These are phyloP conservation scores for Karalla daura DNA, from an alignment of 2,797 vertebrate genomes.

Conservation along the genomic window DNA sequence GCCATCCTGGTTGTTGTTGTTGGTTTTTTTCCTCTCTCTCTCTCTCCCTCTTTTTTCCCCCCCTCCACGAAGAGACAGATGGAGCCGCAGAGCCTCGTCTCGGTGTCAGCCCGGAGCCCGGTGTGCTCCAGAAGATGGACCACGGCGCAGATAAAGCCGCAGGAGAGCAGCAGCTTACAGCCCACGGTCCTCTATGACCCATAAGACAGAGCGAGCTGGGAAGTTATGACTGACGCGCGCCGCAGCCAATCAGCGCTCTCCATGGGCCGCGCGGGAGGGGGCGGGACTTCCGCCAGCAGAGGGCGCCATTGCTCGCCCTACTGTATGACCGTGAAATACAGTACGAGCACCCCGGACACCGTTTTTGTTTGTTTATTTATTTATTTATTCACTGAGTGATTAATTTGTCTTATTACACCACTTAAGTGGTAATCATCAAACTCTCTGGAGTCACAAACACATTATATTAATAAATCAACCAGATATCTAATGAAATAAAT, in stretches of 20 bases:
- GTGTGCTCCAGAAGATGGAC: neutral
- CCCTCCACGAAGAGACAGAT: no score
- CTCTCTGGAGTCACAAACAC: no score
- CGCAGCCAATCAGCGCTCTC: slow-evolving; percentile 54
- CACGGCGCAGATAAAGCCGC: neutral
- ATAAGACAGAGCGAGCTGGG: slow-evolving; percentile 65
- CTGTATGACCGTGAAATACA: slow-evolving; percentile 5
- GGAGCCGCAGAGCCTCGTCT: slow-evolving; percentile 5
- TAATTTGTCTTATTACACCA: neutral
- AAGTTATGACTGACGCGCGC: slow-evolving; percentile 30
- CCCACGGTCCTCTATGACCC: slow-evolving; percentile 58
- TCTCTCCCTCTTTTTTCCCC: no score
- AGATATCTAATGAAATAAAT: no score
- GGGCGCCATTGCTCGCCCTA: neutral
- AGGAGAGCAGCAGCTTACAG: slow-evolving; percentile 45
- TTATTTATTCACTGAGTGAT: no score
- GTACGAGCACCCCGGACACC: no score
- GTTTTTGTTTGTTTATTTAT: no score
- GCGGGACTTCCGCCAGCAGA: slow-evolving; percentile 73
- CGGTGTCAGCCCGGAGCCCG: neutral
- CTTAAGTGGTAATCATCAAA: no score
- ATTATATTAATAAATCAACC: no score
- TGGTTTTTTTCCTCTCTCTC: no score
- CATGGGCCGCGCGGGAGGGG: slow-evolving; percentile 10
- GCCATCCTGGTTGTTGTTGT: no score